These are phyloP conservation scores for Macroteleia sp. DNA, from an alignment of 2,888 invertebrate genomes.

Conservation along the genomic window DNA sequence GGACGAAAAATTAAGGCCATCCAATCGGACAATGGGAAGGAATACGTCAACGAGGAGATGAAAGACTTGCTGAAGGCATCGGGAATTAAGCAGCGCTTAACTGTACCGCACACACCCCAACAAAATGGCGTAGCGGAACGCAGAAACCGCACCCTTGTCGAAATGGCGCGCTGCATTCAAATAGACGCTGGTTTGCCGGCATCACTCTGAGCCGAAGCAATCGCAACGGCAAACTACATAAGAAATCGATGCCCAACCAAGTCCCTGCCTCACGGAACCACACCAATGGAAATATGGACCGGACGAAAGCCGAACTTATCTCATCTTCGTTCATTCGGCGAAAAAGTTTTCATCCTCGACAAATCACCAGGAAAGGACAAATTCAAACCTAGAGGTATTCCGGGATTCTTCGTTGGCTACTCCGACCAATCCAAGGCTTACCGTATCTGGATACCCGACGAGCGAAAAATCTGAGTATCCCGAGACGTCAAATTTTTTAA, in stretches of 20 bases:
- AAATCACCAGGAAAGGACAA: neutral
- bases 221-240: conserved; percentile 1
- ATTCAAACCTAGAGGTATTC: neutral
- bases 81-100: neutral
- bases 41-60: too few relatives aligned
- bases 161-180: neutral
- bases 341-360: neutral
- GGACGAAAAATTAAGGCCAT: conserved; percentile 43
- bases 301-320: neutral
- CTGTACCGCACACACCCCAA: too few relatives aligned
- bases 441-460: too few relatives aligned
- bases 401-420: too few relatives aligned
- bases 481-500: neutral
- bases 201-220: conserved; percentile 8
- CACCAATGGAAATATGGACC: neutral
- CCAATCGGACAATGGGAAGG: conserved; percentile 56
- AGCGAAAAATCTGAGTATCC: too few relatives aligned
- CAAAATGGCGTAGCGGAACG: neutral
- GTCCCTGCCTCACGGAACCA: neutral
- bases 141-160: neutral
- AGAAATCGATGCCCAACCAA: conserved; percentile 3
- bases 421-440: too few relatives aligned
- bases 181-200: neutral
- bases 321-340: neutral
- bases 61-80: neutral